These are phyloP conservation scores for Calidris pugnax DNA, from an alignment of 2,113 vertebrate genomes.

Conservation along the genomic window DNA sequence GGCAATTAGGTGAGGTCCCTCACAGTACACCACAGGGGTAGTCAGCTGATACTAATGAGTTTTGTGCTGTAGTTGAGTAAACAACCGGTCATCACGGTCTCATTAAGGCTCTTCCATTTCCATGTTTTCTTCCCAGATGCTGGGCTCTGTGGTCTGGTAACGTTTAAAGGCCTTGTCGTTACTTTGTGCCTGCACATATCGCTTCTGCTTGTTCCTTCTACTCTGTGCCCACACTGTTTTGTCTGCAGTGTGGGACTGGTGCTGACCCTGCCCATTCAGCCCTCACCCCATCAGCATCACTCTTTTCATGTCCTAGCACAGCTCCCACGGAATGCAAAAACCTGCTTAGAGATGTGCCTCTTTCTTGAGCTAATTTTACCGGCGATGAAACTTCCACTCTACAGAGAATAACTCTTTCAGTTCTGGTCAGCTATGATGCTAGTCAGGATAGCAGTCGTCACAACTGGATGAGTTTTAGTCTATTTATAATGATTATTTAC, in stretches of 20 bases:
- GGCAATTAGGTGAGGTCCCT: conserved; percentile 47
- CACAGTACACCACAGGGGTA: conserved; percentile 34
- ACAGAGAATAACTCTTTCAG: background rate
- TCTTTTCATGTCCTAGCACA: background rate
- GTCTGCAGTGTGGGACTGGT: background rate
- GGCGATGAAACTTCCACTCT: background rate
- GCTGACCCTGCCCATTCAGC: background rate
- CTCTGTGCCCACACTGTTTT: background rate
- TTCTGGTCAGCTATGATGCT: background rate
- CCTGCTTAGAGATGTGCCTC: background rate
- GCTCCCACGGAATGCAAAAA: background rate
- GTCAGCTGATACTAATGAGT: conserved; percentile 48
- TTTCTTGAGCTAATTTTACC: background rate
- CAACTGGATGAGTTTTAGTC: background rate
- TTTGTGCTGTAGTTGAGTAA: conserved; percentile 58
- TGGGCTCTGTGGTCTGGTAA: background rate
- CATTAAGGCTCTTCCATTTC: conserved; percentile 42
- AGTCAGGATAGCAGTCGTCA: background rate
- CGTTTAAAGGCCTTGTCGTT: background rate
- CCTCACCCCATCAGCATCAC: background rate
- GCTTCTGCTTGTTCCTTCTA: background rate
- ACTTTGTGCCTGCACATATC: background rate
- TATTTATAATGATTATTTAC: background rate
- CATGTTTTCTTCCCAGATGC: conserved; percentile 20
- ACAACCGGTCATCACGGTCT: conserved; percentile 5